A percentile compares a stretch with the other conserved stretches of the same genome.
Conservation (phyloP, 1,140 invertebrate species). For the Pararge aegeria region DNA sequence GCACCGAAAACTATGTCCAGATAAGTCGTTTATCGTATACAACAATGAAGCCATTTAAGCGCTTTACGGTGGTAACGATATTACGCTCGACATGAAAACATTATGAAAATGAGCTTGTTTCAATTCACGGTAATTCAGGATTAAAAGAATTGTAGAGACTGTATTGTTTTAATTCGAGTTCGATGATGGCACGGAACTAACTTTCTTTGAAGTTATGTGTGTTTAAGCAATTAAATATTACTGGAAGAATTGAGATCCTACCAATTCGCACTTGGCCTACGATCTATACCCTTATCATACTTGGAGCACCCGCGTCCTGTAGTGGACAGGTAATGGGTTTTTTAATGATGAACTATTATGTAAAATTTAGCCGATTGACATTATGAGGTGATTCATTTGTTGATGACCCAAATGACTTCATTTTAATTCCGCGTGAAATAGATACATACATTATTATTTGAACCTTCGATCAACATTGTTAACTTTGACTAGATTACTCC, state of each 20-base stretch:
- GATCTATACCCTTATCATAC: no score
- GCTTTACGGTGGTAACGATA: constrained; percentile 30
- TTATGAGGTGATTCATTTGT: not conserved
- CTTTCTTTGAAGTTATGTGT: no score
- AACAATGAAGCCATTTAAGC: constrained; percentile 31
- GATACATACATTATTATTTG: not conserved
- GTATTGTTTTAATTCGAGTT: not conserved
- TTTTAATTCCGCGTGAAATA: not conserved
- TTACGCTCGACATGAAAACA: constrained; percentile 26
- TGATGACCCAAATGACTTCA: not conserved
- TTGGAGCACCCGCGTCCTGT: no score
- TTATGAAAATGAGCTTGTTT: constrained; percentile 13
- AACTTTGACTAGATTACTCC: not conserved
- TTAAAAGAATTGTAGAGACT: not conserved
- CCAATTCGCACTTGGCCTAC: no score
- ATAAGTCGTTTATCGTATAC: constrained; percentile 2
- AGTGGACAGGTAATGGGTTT: no score
- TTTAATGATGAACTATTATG: not conserved
- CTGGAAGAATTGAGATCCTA: no score
- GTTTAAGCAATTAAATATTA: no score
- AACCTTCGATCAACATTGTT: not conserved
- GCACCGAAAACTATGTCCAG: constrained; percentile 15
- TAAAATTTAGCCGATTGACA: not conserved
- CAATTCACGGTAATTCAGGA: not conserved
- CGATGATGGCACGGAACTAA: no score